phyloP scores from a whole-genome alignment of 1,140 invertebrate species.

The Pogonomyrmex barbatus region DNA sequence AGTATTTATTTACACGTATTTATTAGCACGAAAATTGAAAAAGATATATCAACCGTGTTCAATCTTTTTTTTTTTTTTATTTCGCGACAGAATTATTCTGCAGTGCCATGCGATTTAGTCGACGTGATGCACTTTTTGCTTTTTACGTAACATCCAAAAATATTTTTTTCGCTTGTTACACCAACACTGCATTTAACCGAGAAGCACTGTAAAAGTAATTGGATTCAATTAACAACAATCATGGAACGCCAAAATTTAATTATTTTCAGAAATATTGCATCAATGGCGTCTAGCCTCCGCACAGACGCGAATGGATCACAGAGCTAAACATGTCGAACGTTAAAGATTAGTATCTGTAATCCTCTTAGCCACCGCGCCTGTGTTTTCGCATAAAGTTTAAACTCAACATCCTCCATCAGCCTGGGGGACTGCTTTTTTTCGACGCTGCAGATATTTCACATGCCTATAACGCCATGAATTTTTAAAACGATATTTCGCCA shows the following conservation, averaged over 20 bases:
- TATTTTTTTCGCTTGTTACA: conserved; percentile 34
- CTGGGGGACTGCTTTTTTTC: conserved; percentile 14
- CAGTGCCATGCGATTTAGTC: conserved; percentile 1
- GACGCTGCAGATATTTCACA: conserved; percentile 39
- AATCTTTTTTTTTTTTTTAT: background rate
- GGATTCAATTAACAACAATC: conserved; percentile 48
- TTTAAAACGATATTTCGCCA: conserved; percentile 49
- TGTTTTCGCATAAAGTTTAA: conserved; percentile 51
- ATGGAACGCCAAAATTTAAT: conserved; percentile 26
- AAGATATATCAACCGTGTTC: background rate
- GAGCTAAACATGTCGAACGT: conserved; percentile 33
- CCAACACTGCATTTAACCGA: background rate
- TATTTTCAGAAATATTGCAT: conserved; percentile 5
- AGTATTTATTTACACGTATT: conserved; percentile 30
- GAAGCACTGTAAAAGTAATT: background rate
- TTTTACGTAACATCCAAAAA: background rate
- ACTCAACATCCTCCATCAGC: conserved; percentile 2
- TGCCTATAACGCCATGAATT: conserved; percentile 54
- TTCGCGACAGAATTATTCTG: background rate
- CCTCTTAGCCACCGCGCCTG: conserved; percentile 28
- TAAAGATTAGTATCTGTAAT: conserved; percentile 52
- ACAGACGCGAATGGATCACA: background rate
- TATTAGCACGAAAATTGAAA: conserved; percentile 26
- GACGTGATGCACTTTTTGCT: background rate
- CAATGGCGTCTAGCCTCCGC: background rate